Base-by-base conservation (phyloP, 2,797 vertebrate species). In the Cheirogaleus major region DNA sequence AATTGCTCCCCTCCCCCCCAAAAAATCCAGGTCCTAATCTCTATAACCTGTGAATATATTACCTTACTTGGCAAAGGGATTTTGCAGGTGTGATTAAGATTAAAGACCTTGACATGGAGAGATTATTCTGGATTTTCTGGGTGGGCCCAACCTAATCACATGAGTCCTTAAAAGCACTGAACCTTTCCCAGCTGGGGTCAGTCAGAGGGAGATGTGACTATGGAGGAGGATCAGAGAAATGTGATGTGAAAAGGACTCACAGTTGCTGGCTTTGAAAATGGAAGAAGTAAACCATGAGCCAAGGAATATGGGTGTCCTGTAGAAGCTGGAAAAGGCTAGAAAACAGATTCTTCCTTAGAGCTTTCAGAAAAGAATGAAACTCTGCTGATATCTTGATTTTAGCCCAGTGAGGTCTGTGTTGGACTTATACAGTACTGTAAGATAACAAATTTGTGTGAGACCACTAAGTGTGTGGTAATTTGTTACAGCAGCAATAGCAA, bases 31-130 rank as follows among this genome's bases (percentile, higher is more conserved):
- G 73, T 78, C 45, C 38, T 57, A 89, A 93, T 94, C 50, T 65
- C 23, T 78, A 15, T 70, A 83, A 93, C 22, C 69, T 94, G n/a
- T 57, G 72, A 96, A 50, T 90, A 72, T 45, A 12, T 70, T 91
- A 91, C 8, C 22, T 83, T 75, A 80, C 32, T 57, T 50, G 61
- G 73, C 18, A 93, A 95, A 84, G 35, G 38, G 30, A 93, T 45
- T 90, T 80, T 57, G 41, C n/a, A 79, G 35, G 70, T 89, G 41
- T 94, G 69, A 81, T 95, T 89, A 82, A 52, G 50, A 52, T 94
- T 95, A 93, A 82, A 23, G 45, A 52, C 41, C n/a, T 96, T 94
- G 92, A 94, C 48, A 70, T 76, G 38, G 38, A 18, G 32, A 95
- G 73, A 97, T 86, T 95, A 94, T 76, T 84, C 67, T 30, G 18